Evolutionary conservation across 2,113 vertebrate species (phyloP).

Genomic region (Gracilinanus agilis): DNA sequence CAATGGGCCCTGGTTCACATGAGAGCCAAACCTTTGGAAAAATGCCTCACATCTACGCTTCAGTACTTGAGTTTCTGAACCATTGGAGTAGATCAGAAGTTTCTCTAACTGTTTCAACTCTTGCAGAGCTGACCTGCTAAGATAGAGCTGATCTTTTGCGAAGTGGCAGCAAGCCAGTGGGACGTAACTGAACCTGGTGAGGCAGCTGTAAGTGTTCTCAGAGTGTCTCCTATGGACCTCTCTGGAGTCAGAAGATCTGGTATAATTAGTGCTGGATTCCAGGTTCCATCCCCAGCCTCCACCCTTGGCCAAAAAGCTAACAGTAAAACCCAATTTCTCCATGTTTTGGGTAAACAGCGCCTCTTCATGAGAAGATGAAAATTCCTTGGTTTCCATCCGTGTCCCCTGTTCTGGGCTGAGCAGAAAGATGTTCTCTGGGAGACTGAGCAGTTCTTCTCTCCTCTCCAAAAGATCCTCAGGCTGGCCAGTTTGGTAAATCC

Average conservation of each 20-base stretch:
- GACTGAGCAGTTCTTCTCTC: conserved; percentile 75
- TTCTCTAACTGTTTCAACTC: conserved; percentile 77
- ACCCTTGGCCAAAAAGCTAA: background rate
- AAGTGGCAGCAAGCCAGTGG: conserved; percentile 82
- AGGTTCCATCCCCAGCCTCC: background rate
- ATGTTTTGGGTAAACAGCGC: conserved; percentile 71
- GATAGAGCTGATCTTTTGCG: conserved; percentile 68
- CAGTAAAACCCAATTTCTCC: conserved; percentile 76
- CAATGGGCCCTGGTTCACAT: conserved; percentile 79
- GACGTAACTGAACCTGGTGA: conserved; percentile 72
- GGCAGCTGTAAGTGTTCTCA: conserved; percentile 74
- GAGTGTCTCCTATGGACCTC: background rate
- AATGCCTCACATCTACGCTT: conserved; percentile 57
- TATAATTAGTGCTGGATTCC: background rate
- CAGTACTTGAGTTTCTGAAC: background rate
- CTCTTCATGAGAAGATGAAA: conserved; percentile 77
- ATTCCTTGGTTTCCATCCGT: conserved; percentile 67
- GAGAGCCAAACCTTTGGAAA: conserved; percentile 83
- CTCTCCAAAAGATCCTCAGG: conserved; percentile 41
- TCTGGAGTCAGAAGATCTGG: background rate
- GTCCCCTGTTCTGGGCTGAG: conserved; percentile 58
- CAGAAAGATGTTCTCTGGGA: conserved; percentile 73
- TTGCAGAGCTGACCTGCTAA: conserved; percentile 76
- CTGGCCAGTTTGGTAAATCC: conserved; percentile 77
- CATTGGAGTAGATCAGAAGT: background rate